Evolutionary conservation across 1,140 invertebrate species (phyloP), one percentile per base, ranked within the genome.

Genomic region (Ceratosolen solmsi): DNA sequence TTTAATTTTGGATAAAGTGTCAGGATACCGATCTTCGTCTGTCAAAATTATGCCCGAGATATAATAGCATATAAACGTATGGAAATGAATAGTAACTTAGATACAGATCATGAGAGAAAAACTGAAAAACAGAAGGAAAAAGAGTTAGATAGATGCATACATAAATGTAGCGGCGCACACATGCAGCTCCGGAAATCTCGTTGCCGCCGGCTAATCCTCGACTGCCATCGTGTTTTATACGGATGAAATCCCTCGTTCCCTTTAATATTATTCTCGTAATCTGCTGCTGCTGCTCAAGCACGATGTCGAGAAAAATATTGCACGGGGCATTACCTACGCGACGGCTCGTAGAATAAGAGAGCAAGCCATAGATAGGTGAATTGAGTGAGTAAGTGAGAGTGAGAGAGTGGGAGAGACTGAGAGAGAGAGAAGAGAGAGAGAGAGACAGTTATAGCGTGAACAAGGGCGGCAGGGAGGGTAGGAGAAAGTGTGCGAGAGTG

Each of bases 211-310:
- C 84, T 87, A 87, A 88, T 88, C 86, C 84, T 65, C 65, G 68
- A 63, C 83, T 86, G 84, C 84, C 84, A 84, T 86, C 85, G 77
- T 87, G 84, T 87, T 88, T 88, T 83, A 86, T 85, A 82, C 79
- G 86, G 83, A 86, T 87, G 87, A 86, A 88, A 87, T 86, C 79
- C 83, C 84, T 85, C 82, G 76, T 80, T 83, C 77, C 77, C 65
- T 58, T 71, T 79, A 87, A 74, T 85, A 85, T 87, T 86, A 88
- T 87, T 87, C 85, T 84, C 81, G 82, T 88, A 87, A 89, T 85
- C 84, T 84, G 85, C 83, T 68, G 84, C 78, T 51, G 63, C 65
- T 65, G 22, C 58, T 46, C 75, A 51, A 58, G 33, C 33, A 38
- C 46, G 27, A 51, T 58, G 51, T 58, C 81, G 83, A 86, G 84